Evolutionary conservation across 1,140 invertebrate genomes (phyloP).

Genomic region (Semibalanus balanoides): DNA sequence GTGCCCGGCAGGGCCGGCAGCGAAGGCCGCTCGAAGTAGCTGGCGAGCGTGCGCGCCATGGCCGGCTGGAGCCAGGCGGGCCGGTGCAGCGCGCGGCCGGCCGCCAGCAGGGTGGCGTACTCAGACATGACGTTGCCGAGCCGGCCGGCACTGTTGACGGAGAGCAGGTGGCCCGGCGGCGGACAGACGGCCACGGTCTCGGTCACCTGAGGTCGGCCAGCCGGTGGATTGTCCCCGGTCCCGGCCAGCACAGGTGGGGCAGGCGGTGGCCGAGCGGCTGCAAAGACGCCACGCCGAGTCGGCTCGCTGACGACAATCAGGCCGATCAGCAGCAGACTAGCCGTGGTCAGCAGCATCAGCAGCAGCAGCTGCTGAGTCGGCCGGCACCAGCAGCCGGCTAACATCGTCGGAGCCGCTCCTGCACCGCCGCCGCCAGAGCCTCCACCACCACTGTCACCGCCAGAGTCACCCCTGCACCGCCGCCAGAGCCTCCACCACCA

Average conservation of each 20-base stretch:
- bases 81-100: not conserved
- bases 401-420: too few species aligned
- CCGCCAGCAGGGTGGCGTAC: slow-evolving; percentile 12
- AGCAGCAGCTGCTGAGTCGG: too few species aligned
- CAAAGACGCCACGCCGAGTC: too few species aligned
- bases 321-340: not conserved
- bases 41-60: not conserved
- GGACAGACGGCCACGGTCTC: not conserved
- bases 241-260: too few species aligned
- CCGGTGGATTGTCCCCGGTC: too few species aligned
- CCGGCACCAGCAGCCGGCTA: too few species aligned
- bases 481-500: too few species aligned
- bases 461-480: too few species aligned
- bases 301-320: not conserved
- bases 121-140: slow-evolving; percentile 14
- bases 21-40: not conserved
- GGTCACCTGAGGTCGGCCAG: too few species aligned
- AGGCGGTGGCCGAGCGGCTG: too few species aligned
- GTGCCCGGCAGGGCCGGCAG: not conserved
- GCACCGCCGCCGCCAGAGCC: too few species aligned
- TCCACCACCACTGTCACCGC: too few species aligned
- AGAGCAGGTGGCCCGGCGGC: not conserved
- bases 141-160: slow-evolving; percentile 2
- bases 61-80: not conserved
- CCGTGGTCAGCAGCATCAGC: not conserved